Evolutionary conservation across 1,140 invertebrate species (phyloP).

Genomic region (Lanistes nyassanus): DNA sequence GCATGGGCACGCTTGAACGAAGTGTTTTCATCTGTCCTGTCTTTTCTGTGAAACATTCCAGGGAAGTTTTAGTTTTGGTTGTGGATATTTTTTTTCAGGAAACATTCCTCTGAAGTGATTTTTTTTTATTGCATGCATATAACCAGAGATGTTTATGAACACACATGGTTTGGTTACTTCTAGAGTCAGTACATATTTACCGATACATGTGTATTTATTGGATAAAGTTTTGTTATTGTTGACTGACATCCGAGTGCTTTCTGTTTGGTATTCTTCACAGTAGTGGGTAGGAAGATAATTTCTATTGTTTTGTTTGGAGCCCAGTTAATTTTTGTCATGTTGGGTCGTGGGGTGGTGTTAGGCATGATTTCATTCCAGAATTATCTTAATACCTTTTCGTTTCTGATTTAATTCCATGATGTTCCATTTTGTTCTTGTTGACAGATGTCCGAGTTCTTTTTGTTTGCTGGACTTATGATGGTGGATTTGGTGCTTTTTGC

Average conservation of each 20-base stretch:
- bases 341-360: background rate
- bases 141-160: no score
- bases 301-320: background rate
- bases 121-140: no score
- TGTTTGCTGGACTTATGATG: constrained; percentile 88
- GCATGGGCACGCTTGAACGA: background rate
- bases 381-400: background rate
- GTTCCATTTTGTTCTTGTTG: constrained; percentile 58
- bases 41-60: background rate
- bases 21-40: background rate
- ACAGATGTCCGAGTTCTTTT: constrained; percentile 85
- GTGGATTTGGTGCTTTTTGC: constrained; percentile 84
- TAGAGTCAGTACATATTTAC: no score
- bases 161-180: no score
- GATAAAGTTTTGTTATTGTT: no score
- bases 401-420: background rate
- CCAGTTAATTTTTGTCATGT: background rate
- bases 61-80: no score
- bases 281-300: background rate
- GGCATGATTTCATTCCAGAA: no score
- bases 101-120: background rate
- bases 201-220: no score
- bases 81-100: background rate
- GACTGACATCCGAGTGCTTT: no score
- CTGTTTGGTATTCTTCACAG: no score